Base-by-base conservation (phyloP, 2,113 vertebrate species). In the Sturnira hondurensis region DNA sequence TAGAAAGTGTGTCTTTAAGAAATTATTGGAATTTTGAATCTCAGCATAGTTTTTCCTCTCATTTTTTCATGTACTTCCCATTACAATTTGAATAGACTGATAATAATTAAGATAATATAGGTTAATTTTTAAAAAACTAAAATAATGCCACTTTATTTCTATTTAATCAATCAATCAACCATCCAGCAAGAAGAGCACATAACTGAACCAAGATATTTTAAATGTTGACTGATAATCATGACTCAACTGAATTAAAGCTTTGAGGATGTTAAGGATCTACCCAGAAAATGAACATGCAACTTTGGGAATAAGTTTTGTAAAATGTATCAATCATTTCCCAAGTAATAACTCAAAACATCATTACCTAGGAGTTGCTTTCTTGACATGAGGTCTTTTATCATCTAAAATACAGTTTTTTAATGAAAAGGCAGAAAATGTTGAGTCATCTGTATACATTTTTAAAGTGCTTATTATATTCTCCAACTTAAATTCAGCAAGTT, bases 401-500 rank as follows among this genome's bases (percentile, higher is more conserved):
- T 99, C 99, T 81, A 99, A 98, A 20, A 99, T 99, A 95, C 99
- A 99, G 88, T 99, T 98, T 58, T 98, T 96, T 87, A 99, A 98
- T 95, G 98, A 99, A 83, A 99, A 98, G 9, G 99, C 98, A 63
- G 98, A 99, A 96, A 98, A 99, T 98, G 99, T 98, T 94, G 99
- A 99, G 61, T 98, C 98, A 98, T 99, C 99, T 2, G 99, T 99
- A 95, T 98, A 98, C 99, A 99, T 99, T 98, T 99, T 98, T 89
- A 99, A 68, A 68, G 98, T 98, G 94, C 99, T 99, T 97, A 99
- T 99, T 98, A 99, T 99, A 92, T 99, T 99, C 87, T 98, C 99
- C 97, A 99, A 97, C 84, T 99, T 99, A 97, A 99, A 99, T 95
- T 99, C 99, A 38, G 99, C 99, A 98, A 99, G 98, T 97, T 99